Conservation (phyloP, 2,888 invertebrate genomes). For the Bibio marci region DNA sequence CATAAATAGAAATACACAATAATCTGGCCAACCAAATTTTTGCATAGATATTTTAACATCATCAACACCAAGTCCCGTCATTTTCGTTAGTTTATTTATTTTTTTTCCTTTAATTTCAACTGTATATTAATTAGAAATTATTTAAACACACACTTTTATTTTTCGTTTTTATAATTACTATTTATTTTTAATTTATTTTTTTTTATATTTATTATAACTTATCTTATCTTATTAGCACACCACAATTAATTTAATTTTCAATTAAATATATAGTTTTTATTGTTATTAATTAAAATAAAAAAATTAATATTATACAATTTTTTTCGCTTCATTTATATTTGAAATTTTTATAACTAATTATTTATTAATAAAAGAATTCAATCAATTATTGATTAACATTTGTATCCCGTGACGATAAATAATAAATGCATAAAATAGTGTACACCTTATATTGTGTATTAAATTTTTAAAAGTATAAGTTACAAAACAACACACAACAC, state of each 20-base stretch:
- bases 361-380: neutral
- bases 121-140: neutral
- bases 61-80: slow-evolving; percentile 18
- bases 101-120: neutral
- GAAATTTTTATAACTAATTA: neutral
- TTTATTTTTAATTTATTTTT: neutral
- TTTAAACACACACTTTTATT: neutral
- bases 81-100: slow-evolving; percentile 1
- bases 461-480: too few relatives aligned
- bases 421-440: too few relatives aligned
- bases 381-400: too few relatives aligned
- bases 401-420: too few relatives aligned
- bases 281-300: too few relatives aligned
- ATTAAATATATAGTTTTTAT: too few relatives aligned
- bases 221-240: neutral
- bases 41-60: slow-evolving; percentile 34
- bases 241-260: too few relatives aligned
- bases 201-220: neutral
- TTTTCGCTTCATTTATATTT: slow-evolving; percentile 2
- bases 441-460: too few relatives aligned
- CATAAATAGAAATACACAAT: slow-evolving; percentile 61
- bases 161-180: too few relatives aligned
- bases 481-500: too few relatives aligned
- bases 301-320: neutral
- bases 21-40: slow-evolving; percentile 55